These are phyloP conservation scores for Ophiodon elongatus DNA, from an alignment of 2,113 vertebrate genomes.

Conservation along the genomic window DNA sequence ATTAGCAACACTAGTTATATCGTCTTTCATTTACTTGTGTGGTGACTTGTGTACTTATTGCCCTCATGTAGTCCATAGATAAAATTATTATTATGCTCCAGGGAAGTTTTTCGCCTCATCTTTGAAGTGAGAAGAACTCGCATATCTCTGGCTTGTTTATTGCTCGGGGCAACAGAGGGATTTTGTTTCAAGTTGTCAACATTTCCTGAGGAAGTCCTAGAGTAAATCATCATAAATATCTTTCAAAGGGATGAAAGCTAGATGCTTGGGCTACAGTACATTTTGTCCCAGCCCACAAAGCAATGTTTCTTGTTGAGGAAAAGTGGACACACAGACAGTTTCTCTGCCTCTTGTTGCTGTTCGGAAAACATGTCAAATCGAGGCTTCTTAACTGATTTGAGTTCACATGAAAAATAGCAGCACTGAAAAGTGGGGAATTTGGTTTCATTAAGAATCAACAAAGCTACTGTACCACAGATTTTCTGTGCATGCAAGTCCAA, in stretches of 20 bases:
- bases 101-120: conserved; percentile 38
- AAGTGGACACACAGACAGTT: conserved; percentile 16
- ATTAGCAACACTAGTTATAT: conserved; percentile 28
- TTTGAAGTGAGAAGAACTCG: conserved; percentile 61
- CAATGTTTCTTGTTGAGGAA: conserved; percentile 34
- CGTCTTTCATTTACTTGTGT: conserved; percentile 23
- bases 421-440: background rate
- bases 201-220: conserved; percentile 80
- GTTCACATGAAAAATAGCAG: background rate
- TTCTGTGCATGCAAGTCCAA: background rate
- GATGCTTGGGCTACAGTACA: conserved; percentile 13
- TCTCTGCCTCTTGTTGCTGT: conserved; percentile 13
- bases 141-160: conserved; percentile 73
- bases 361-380: background rate
- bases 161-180: conserved; percentile 63
- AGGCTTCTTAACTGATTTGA: background rate
- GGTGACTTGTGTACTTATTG: conserved; percentile 39
- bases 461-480: background rate
- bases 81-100: conserved; percentile 47
- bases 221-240: conserved; percentile 79
- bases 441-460: background rate
- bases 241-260: conserved; percentile 65
- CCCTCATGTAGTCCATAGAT: conserved; percentile 46
- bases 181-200: conserved; percentile 81
- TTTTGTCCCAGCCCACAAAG: conserved; percentile 32